phyloP scores from a whole-genome alignment of 2,797 vertebrate species.

The Crenichthys baileyi region DNA sequence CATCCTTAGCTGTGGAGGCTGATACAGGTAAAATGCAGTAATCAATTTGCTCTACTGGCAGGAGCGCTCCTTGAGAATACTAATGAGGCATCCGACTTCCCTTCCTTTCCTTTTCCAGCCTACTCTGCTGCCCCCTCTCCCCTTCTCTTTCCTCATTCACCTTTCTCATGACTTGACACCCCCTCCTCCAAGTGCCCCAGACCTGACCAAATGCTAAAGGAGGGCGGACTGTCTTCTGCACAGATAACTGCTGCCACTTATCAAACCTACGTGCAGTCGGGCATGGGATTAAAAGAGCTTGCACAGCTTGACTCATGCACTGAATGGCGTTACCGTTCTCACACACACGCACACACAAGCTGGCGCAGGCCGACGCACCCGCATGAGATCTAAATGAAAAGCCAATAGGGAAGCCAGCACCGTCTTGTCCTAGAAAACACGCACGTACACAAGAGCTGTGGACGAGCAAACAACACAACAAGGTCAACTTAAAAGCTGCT shows the following conservation, averaged over 20 bases:
- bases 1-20: slow-evolving; percentile 92
- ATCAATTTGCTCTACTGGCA: slow-evolving; percentile 99
- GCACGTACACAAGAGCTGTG: slow-evolving; percentile 50
- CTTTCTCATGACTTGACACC: slow-evolving; percentile 86
- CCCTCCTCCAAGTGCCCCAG: slow-evolving; percentile 81
- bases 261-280: slow-evolving; percentile 91
- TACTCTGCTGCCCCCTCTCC: slow-evolving; percentile 40
- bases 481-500: slow-evolving; percentile 75
- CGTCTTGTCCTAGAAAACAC: slow-evolving; percentile 65
- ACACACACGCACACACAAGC: slow-evolving; percentile 31
- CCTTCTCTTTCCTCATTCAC: slow-evolving; percentile 71
- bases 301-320: slow-evolving; percentile 86
- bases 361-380: slow-evolving; percentile 31
- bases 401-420: slow-evolving; percentile 59
- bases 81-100: slow-evolving; percentile 82
- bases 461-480: slow-evolving; percentile 77
- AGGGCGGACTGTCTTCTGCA: slow-evolving; percentile 89
- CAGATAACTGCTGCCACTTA: slow-evolving; percentile 96
- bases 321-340: slow-evolving; percentile 77
- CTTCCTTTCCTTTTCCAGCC: slow-evolving; percentile 37
- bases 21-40: slow-evolving; percentile 96
- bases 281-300: slow-evolving; percentile 91
- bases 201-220: slow-evolving; percentile 89
- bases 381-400: slow-evolving; percentile 62
- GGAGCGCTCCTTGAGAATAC: slow-evolving; percentile 90